These are phyloP conservation scores for Folsomia candida DNA, from an alignment of 2,888 invertebrate genomes.

Conservation along the genomic window DNA sequence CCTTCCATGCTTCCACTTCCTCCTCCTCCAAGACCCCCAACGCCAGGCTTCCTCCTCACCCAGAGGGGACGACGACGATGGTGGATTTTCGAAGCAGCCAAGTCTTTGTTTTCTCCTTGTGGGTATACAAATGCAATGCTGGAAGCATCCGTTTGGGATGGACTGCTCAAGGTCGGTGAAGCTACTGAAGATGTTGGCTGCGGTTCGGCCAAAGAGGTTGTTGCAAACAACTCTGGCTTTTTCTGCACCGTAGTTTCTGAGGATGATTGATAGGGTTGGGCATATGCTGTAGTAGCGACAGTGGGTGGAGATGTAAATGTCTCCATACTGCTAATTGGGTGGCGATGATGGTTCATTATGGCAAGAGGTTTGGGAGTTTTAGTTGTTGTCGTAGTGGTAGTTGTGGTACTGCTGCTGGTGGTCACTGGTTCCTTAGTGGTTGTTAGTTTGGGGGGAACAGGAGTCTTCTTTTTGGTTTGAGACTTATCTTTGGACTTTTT, in stretches of 20 bases:
- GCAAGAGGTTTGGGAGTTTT: slow-evolving; percentile 12
- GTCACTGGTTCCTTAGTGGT: slow-evolving; percentile 15
- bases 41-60: slow-evolving; percentile 32
- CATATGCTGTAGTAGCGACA: slow-evolving; percentile 18
- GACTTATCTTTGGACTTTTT: slow-evolving; percentile 8
- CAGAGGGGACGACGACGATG: slow-evolving; percentile 34
- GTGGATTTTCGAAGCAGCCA: slow-evolving; percentile 23
- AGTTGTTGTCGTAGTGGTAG: slow-evolving; percentile 11
- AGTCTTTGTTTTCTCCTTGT: slow-evolving; percentile 17
- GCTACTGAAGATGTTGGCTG: neutral
- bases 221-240: neutral
- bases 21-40: slow-evolving; percentile 4
- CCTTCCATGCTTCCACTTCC: slow-evolving; percentile 18
- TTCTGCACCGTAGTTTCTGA: slow-evolving; percentile 1
- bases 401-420: neutral
- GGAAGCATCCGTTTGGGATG: neutral
- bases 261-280: slow-evolving; percentile 18
- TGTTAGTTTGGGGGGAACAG: slow-evolving; percentile 15
- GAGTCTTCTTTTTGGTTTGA: slow-evolving; percentile 13
- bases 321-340: slow-evolving; percentile 31
- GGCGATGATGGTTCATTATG: slow-evolving; percentile 29
- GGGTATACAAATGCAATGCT: slow-evolving; percentile 29
- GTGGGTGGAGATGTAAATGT: slow-evolving; percentile 15
- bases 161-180: neutral
- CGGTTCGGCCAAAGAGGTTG: neutral